Percentiles rank a stretch among this genome's conserved stretches.
phyloP scores from a whole-genome alignment of 2,888 invertebrate genomes.

The Chalcosyrphus nemorum region DNA sequence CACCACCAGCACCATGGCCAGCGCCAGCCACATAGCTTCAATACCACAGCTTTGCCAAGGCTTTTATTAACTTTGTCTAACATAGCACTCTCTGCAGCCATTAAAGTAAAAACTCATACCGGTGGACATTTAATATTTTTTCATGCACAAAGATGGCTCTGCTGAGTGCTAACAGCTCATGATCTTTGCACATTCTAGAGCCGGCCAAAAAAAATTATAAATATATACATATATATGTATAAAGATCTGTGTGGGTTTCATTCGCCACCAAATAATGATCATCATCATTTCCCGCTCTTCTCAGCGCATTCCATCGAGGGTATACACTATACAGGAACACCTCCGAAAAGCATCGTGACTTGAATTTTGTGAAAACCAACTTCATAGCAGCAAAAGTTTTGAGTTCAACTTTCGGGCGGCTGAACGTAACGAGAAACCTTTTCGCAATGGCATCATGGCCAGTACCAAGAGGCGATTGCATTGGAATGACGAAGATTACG shows the following conservation, averaged over 20 bases:
- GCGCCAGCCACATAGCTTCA: background rate
- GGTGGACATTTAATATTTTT: slow-evolving; percentile 62
- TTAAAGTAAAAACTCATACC: slow-evolving; percentile 16
- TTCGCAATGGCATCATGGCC: slow-evolving; percentile 25
- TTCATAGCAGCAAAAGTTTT: slow-evolving; percentile 19
- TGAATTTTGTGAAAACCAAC: slow-evolving; percentile 49
- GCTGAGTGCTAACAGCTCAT: slow-evolving; percentile 64
- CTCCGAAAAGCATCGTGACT: slow-evolving; percentile 63
- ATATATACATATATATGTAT: too few species aligned
- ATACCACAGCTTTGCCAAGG: slow-evolving; percentile 13
- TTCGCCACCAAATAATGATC: slow-evolving; percentile 32
- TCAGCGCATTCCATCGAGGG: slow-evolving; percentile 46
- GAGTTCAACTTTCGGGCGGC: slow-evolving; percentile 48
- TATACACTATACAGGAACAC: slow-evolving; percentile 52
- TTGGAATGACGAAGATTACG: slow-evolving; percentile 7
- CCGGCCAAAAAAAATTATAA: slow-evolving; percentile 6
- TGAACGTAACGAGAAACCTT: slow-evolving; percentile 45
- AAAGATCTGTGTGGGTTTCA: slow-evolving; percentile 41
- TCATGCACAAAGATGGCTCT: slow-evolving; percentile 47
- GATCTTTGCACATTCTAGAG: slow-evolving; percentile 52
- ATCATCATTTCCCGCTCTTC: slow-evolving; percentile 28
- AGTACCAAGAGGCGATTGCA: slow-evolving; percentile 31
- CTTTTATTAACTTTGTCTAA: slow-evolving; percentile 20
- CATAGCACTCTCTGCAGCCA: slow-evolving; percentile 18
- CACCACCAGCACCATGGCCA: slow-evolving; percentile 7